Conservation (phyloP, 2,888 invertebrate species). For the Apomyelois bistriatella region DNA sequence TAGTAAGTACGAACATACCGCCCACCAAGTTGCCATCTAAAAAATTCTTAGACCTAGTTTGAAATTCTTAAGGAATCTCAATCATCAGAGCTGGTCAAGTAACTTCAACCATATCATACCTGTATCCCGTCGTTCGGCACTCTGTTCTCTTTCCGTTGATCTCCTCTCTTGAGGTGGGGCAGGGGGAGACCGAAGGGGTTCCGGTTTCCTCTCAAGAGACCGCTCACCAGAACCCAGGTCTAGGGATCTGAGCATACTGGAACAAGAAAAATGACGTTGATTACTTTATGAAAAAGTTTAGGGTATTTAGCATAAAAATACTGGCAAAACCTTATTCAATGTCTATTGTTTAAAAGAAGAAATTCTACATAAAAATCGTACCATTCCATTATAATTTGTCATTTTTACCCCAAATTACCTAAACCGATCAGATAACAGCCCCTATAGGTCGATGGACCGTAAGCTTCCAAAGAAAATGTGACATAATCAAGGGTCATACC, state of each 20-base stretch:
- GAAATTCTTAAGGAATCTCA: too few species aligned
- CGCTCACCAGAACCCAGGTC: conserved; percentile 78
- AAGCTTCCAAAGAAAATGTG: conserved; percentile 25
- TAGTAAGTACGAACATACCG: too few species aligned
- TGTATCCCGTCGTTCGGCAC: conserved; percentile 63
- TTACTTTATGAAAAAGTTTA: background rate
- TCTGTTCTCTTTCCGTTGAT: conserved; percentile 61
- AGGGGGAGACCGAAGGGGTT: conserved; percentile 72
- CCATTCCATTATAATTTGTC: background rate
- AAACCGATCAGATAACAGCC: conserved; percentile 5
- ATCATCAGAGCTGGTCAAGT: conserved; percentile 24
- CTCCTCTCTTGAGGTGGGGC: conserved; percentile 49
- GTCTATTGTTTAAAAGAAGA: too few species aligned
- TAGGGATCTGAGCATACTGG: conserved; percentile 88
- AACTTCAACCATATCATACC: conserved; percentile 47
- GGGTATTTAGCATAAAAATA: too few species aligned
- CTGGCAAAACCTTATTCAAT: too few species aligned
- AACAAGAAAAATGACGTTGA: conserved; percentile 38
- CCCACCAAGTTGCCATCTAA: too few species aligned
- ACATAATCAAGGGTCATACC: conserved; percentile 47
- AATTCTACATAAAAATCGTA: background rate
- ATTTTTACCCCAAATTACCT: conserved; percentile 2
- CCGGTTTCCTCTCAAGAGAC: conserved; percentile 63
- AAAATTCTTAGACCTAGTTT: too few species aligned
- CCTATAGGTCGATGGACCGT: background rate